A percentile compares a stretch with the other conserved stretches of the same genome.
Evolutionary conservation across 2,888 invertebrate species (phyloP).

Genomic region (Platerodrilus igneus): DNA sequence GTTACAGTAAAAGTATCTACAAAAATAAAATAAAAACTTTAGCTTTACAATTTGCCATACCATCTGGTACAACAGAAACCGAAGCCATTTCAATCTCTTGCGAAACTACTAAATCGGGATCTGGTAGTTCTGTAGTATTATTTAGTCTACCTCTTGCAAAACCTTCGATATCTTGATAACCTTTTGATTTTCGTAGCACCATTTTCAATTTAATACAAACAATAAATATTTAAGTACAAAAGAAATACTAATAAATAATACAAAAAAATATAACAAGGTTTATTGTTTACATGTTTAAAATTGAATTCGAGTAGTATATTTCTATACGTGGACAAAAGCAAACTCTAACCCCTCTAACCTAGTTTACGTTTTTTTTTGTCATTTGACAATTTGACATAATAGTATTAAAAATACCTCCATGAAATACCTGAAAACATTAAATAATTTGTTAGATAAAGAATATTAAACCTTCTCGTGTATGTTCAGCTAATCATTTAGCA

Average conservation of each 20-base stretch:
- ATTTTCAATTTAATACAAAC: slow-evolving; percentile 10
- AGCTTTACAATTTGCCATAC: slow-evolving; percentile 45
- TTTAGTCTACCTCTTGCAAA: slow-evolving; percentile 40
- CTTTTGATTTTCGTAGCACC: slow-evolving; percentile 54
- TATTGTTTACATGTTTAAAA: too few relatives aligned
- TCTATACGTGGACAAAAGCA: too few relatives aligned
- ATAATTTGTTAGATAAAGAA: too few relatives aligned
- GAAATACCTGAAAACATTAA: too few relatives aligned
- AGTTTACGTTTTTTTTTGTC: too few relatives aligned
- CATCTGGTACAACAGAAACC: slow-evolving; percentile 74
- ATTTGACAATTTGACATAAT: too few relatives aligned
- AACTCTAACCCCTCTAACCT: too few relatives aligned
- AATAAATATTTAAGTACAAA: neutral
- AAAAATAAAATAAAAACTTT: slow-evolving; percentile 30
- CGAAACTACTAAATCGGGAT: slow-evolving; percentile 47
- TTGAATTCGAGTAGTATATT: too few relatives aligned
- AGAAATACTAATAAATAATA: neutral
- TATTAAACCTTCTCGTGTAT: too few relatives aligned
- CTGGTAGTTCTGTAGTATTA: slow-evolving; percentile 47
- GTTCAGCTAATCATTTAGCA: too few relatives aligned
- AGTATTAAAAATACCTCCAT: too few relatives aligned
- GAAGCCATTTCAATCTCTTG: slow-evolving; percentile 75
- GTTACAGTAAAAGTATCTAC: slow-evolving; percentile 81
- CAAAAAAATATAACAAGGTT: too few relatives aligned
- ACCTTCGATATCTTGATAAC: slow-evolving; percentile 61